Evolutionary conservation across 2,888 invertebrate species (phyloP).

Genomic region (Erannis defoliaria): DNA sequence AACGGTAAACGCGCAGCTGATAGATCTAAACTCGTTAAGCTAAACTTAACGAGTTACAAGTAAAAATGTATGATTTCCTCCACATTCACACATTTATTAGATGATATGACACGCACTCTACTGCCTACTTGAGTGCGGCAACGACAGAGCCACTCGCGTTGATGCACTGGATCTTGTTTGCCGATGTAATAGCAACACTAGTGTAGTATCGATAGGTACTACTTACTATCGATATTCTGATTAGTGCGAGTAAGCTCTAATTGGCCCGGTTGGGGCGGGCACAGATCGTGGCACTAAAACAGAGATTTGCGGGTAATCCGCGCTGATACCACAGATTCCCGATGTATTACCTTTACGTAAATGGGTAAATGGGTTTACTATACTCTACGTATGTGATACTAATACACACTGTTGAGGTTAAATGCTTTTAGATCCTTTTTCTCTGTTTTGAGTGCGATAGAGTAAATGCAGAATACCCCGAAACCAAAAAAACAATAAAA

Average conservation of each 20-base stretch:
- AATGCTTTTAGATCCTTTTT: constrained; percentile 11
- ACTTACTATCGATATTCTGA: constrained; percentile 64
- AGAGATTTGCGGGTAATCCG: constrained; percentile 81
- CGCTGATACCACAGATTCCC: constrained; percentile 74
- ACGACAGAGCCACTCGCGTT: not conserved
- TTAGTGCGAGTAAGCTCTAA: constrained; percentile 78
- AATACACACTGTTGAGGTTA: constrained; percentile 37
- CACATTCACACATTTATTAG: no score
- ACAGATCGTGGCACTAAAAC: constrained; percentile 78
- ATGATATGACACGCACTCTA: no score
- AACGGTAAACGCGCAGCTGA: no score
- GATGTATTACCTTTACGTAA: constrained; percentile 73
- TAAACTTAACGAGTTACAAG: no score
- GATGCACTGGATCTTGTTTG: not conserved
- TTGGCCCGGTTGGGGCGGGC: constrained; percentile 77
- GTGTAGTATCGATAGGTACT: constrained; percentile 28
- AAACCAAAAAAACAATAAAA: no score
- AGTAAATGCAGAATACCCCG: not conserved
- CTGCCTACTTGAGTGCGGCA: no score
- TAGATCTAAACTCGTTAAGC: no score
- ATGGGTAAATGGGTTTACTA: constrained; percentile 56
- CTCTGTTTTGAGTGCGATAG: not conserved
- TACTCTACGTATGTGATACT: constrained; percentile 45
- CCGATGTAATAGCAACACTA: constrained; percentile 30
- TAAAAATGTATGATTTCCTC: no score